Conservation (phyloP, 2,113 vertebrate species). For the Oncorhynchus mykiss region DNA sequence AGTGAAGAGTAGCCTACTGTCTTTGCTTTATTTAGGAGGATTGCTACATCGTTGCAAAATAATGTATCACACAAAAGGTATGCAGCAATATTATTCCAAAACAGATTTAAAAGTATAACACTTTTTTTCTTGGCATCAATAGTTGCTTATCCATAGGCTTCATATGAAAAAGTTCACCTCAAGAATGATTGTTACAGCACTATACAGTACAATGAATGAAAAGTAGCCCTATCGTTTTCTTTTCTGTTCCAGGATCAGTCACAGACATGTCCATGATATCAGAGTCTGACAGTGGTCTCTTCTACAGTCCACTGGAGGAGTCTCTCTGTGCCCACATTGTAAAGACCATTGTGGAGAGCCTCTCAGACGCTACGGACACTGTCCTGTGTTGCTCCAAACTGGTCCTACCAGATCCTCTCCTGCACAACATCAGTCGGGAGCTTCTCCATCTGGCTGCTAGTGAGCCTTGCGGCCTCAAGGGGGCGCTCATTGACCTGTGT, state of each 20-base stretch:
- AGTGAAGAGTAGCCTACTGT: too few relatives aligned
- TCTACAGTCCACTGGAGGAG: slow-evolving; percentile 86
- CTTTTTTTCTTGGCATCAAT: too few relatives aligned
- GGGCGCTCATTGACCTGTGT: slow-evolving; percentile 89
- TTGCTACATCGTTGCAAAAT: neutral
- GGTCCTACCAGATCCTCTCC: slow-evolving; percentile 77
- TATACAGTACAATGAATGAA: neutral
- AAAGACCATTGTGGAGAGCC: slow-evolving; percentile 74
- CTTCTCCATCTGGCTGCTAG: slow-evolving; percentile 85
- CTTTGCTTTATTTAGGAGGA: neutral
- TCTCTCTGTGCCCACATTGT: slow-evolving; percentile 78
- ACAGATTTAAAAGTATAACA: too few relatives aligned
- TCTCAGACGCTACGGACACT: slow-evolving; percentile 75
- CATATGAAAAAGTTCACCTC: too few relatives aligned
- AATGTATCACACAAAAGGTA: neutral
- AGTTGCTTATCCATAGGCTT: too few relatives aligned
- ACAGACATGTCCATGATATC: slow-evolving; percentile 74
- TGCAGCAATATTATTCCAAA: too few relatives aligned
- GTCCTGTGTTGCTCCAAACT: slow-evolving; percentile 79
- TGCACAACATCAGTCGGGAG: slow-evolving; percentile 80
- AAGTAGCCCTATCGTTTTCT: neutral
- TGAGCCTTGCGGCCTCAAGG: slow-evolving; percentile 91
- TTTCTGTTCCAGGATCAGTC: slow-evolving; percentile 66
- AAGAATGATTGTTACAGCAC: too few relatives aligned
- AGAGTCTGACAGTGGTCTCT: slow-evolving; percentile 73